A percentile compares a stretch with the other conserved stretches of the same genome.
phyloP scores from a whole-genome alignment of 2,113 vertebrate species.

The Xiphophorus couchianus region DNA sequence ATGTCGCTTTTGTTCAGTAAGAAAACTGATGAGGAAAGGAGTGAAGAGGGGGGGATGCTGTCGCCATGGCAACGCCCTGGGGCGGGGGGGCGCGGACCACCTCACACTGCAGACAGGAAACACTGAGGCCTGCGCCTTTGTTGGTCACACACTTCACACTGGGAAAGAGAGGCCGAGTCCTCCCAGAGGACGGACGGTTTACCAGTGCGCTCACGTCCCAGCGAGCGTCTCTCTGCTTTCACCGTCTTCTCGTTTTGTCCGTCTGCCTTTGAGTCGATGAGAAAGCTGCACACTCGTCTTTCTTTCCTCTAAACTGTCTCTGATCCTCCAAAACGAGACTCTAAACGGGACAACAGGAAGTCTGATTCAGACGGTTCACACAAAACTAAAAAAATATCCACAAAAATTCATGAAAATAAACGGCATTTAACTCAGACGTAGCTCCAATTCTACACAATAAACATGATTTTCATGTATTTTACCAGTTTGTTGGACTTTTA shows the following conservation, averaged over 20 bases:
- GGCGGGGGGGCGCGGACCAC: constrained; percentile 52
- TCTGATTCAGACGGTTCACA: not conserved
- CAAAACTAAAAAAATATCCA: no score
- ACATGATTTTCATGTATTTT: no score
- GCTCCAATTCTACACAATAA: no score
- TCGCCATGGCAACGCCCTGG: constrained; percentile 66
- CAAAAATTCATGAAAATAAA: no score
- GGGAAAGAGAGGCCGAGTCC: constrained; percentile 24
- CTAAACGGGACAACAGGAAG: not conserved
- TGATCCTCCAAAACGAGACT: not conserved
- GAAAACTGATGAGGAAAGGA: constrained; percentile 67
- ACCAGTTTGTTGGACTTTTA: no score
- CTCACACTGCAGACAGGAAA: constrained; percentile 68
- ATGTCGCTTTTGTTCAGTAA: constrained; percentile 81
- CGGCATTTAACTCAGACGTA: no score
- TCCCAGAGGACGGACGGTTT: constrained; percentile 32
- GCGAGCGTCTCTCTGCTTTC: constrained; percentile 13
- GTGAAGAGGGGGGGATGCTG: constrained; percentile 35
- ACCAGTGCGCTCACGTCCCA: constrained; percentile 59
- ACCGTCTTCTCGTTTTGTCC: constrained; percentile 20
- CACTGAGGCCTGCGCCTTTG: constrained; percentile 60
- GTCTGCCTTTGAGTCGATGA: constrained; percentile 31
- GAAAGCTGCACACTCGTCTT: constrained; percentile 25
- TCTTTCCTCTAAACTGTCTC: constrained; percentile 26
- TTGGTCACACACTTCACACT: constrained; percentile 29